A percentile compares a stretch with the other conserved stretches of the same genome.
Evolutionary conservation across 2,888 invertebrate species (phyloP).

Genomic region (Prosopocoilus inquinatus): DNA sequence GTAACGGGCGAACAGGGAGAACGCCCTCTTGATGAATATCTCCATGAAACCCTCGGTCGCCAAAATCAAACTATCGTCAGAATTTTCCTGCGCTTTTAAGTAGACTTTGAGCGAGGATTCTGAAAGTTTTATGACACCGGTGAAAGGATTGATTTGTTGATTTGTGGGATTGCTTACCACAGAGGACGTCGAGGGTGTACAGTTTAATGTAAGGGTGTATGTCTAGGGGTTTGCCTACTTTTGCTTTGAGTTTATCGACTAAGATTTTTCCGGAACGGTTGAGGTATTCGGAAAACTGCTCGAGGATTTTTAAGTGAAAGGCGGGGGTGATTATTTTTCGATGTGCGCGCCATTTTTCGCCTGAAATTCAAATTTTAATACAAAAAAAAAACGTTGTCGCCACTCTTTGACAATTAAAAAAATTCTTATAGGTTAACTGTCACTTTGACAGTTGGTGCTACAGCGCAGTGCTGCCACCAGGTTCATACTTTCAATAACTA

Average conservation of each 20-base stretch:
- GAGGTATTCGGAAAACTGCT: conserved; percentile 47
- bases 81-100: conserved; percentile 22
- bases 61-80: conserved; percentile 23
- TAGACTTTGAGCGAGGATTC: conserved; percentile 29
- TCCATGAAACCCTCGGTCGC: conserved; percentile 24
- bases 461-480: too few relatives aligned
- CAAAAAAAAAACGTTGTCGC: neutral
- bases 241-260: conserved; percentile 33
- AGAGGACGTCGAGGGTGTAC: conserved; percentile 49
- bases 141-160: neutral
- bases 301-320: conserved; percentile 51
- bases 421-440: too few relatives aligned
- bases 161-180: conserved; percentile 35
- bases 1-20: conserved; percentile 26
- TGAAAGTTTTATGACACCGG: conserved; percentile 6
- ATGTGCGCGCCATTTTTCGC: conserved; percentile 46
- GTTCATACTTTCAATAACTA: too few relatives aligned
- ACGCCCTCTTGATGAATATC: conserved; percentile 26
- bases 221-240: conserved; percentile 38
- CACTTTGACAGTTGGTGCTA: too few relatives aligned
- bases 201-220: conserved; percentile 50
- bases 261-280: conserved; percentile 50
- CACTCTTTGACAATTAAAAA: too few relatives aligned
- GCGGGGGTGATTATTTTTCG: conserved; percentile 51
- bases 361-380: neutral